A percentile compares a stretch with the other conserved stretches of the same genome.
Evolutionary conservation across 2,797 vertebrate species (phyloP).

Genomic region (Molothrus aeneus): DNA sequence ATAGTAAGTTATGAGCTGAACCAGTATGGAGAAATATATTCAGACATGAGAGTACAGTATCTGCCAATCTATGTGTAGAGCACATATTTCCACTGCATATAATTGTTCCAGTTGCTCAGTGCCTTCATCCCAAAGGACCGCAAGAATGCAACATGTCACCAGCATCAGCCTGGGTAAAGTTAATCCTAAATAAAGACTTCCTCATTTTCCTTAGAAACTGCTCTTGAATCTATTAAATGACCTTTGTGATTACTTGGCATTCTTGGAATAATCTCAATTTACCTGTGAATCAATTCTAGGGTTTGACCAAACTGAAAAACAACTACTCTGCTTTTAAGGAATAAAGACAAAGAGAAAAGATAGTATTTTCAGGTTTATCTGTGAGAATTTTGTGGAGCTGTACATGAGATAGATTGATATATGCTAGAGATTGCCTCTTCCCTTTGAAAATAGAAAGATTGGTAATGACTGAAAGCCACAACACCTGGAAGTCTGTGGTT

Average conservation of each 20-base stretch:
- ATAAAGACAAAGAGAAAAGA: neutral
- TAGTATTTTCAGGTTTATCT: neutral
- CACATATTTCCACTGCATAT: constrained; percentile 22
- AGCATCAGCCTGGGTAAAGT: neutral
- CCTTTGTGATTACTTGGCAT: neutral
- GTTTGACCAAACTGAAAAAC: neutral
- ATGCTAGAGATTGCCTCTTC: neutral
- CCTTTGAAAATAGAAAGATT: neutral
- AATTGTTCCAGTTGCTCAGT: constrained; percentile 30
- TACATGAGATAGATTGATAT: neutral
- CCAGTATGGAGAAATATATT: constrained; percentile 27
- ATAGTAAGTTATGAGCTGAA: constrained; percentile 41
- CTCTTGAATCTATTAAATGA: neutral
- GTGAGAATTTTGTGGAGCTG: neutral
- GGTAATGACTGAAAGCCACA: neutral
- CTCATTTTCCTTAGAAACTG: neutral
- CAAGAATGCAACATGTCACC: neutral
- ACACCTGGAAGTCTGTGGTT: neutral
- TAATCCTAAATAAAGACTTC: constrained; percentile 34
- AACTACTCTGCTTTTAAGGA: neutral
- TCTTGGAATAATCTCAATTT: neutral
- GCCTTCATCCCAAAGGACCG: constrained; percentile 15
- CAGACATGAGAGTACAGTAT: constrained; percentile 6
- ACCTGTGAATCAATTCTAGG: neutral
- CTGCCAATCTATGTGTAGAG: constrained; percentile 23